These are phyloP conservation scores for Zaprionus bogoriensis DNA, from an alignment of 2,888 invertebrate species.

Conservation along the genomic window DNA sequence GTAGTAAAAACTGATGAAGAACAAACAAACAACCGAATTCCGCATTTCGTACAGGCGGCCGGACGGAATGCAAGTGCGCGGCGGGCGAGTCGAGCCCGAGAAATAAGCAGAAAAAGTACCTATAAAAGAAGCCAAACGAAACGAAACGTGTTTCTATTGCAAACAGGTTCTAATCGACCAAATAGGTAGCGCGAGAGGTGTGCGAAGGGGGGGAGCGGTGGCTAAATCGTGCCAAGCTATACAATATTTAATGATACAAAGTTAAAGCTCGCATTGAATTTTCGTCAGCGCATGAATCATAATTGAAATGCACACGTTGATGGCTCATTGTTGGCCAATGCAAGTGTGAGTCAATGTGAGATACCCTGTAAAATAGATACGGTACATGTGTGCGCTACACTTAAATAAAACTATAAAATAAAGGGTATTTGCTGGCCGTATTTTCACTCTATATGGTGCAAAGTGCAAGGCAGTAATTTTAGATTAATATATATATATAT, in stretches of 20 bases:
- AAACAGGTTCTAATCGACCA: slow-evolving; percentile 54
- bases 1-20: not conserved
- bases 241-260: slow-evolving; percentile 6
- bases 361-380: not conserved
- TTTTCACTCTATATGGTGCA: too few species aligned
- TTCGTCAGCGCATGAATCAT: slow-evolving; percentile 37
- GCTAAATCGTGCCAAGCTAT: not conserved
- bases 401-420: slow-evolving; percentile 7
- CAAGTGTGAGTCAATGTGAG: not conserved
- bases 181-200: not conserved
- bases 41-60: slow-evolving; percentile 39
- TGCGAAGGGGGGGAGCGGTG: not conserved
- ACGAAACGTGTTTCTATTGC: slow-evolving; percentile 60
- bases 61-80: slow-evolving; percentile 36
- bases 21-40: slow-evolving; percentile 31
- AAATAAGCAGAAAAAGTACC: slow-evolving; percentile 17
- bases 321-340: not conserved
- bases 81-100: too few species aligned
- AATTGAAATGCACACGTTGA: slow-evolving; percentile 16
- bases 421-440: too few species aligned
- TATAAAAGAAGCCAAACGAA: slow-evolving; percentile 4
- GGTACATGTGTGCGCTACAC: too few species aligned
- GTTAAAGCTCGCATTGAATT: slow-evolving; percentile 11
- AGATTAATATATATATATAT: too few species aligned
- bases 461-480: too few species aligned